These are phyloP conservation scores for Bagarius yarrelli DNA, from an alignment of 2,113 vertebrate genomes.

Conservation along the genomic window DNA sequence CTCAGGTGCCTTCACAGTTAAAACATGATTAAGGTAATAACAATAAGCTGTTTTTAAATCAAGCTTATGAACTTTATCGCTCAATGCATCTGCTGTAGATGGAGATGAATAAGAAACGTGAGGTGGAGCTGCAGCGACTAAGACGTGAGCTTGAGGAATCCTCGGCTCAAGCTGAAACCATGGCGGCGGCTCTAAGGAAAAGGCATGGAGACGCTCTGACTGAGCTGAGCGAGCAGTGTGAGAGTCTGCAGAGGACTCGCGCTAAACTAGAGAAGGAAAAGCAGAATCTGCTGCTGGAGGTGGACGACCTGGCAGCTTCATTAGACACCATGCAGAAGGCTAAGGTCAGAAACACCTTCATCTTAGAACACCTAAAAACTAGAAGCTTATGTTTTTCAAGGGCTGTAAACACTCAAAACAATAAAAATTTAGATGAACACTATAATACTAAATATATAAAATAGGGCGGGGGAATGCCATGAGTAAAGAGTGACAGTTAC, in stretches of 20 bases:
- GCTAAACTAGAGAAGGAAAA: conserved; percentile 80
- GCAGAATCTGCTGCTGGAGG: conserved; percentile 73
- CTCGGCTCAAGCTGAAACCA: conserved; percentile 67
- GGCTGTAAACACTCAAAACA: not conserved
- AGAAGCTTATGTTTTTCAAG: not conserved
- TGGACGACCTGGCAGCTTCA: conserved; percentile 69
- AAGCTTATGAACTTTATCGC: not conserved
- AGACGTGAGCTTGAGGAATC: conserved; percentile 76
- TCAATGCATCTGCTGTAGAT: conserved; percentile 60
- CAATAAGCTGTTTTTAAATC: not conserved
- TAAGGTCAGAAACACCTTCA: conserved; percentile 66
- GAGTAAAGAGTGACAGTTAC: no score
- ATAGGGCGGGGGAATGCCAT: not conserved
- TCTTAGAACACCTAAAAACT: not conserved
- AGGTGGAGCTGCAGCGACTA: conserved; percentile 73
- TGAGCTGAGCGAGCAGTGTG: conserved; percentile 74
- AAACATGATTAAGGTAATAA: not conserved
- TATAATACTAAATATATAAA: not conserved
- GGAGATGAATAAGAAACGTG: conserved; percentile 77
- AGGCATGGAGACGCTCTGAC: conserved; percentile 66
- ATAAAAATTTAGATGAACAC: not conserved
- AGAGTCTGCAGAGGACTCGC: conserved; percentile 71
- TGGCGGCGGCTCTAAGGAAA: conserved; percentile 66
- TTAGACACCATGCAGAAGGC: conserved; percentile 73
- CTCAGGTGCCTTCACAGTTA: conserved; percentile 65